Percentiles rank a stretch among this genome's conserved stretches.
These are phyloP conservation scores for Diabrotica virgifera DNA, from an alignment of 1,140 invertebrate genomes.

Conservation along the genomic window DNA sequence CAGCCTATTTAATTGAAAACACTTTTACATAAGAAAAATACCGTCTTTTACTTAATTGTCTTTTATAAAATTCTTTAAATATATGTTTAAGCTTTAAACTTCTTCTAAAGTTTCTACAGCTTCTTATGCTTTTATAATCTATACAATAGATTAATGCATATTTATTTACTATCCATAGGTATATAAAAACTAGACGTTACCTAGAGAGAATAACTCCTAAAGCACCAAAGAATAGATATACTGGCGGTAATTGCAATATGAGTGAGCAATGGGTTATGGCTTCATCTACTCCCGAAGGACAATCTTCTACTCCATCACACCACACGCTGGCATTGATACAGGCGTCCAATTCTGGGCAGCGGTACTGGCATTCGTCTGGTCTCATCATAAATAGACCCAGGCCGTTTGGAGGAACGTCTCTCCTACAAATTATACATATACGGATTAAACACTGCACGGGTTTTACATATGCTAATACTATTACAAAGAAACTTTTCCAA, in stretches of 20 bases:
- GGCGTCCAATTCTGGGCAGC: slow-evolving; percentile 81
- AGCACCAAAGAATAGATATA: slow-evolving; percentile 61
- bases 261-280: slow-evolving; percentile 74
- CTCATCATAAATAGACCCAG: slow-evolving; percentile 54
- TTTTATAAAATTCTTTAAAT: no score
- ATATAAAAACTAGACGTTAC: neutral
- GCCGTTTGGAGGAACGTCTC: slow-evolving; percentile 43
- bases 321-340: slow-evolving; percentile 85
- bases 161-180: no score
- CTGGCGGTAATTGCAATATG: slow-evolving; percentile 66
- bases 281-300: slow-evolving; percentile 86
- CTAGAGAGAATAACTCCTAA: slow-evolving; percentile 44
- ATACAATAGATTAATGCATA: no score
- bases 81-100: no score
- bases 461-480: neutral
- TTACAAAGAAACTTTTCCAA: neutral
- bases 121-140: no score
- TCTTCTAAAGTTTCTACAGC: no score
- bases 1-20: no score
- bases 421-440: slow-evolving; percentile 29
- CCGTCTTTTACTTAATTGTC: no score
- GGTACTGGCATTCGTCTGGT: slow-evolving; percentile 70
- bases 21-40: no score
- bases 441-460: neutral
- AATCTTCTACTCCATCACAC: slow-evolving; percentile 83